A percentile compares a stretch with the other conserved stretches of the same genome.
Conservation (phyloP, 2,113 vertebrate species). For the Condylura cristata region DNA sequence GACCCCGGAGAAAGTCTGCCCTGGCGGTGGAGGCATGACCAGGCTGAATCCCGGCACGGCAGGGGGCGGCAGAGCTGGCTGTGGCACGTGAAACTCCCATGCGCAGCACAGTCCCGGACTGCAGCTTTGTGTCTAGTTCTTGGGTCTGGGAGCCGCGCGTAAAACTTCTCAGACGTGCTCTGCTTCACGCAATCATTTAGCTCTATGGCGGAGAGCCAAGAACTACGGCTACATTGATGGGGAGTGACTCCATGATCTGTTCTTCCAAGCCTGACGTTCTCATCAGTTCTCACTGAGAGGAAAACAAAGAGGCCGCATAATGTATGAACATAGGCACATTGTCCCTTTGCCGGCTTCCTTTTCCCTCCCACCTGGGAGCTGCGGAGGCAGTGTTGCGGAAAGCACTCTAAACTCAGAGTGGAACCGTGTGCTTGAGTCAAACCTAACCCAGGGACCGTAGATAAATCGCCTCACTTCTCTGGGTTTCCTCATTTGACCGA, state of each 20-base stretch:
- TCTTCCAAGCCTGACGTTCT: neutral
- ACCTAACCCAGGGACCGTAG: neutral
- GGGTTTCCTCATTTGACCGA: neutral
- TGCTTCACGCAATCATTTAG: neutral
- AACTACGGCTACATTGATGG: neutral
- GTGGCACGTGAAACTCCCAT: accelerated
- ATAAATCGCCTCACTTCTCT: neutral
- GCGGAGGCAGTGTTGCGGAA: neutral
- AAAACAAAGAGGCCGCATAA: neutral
- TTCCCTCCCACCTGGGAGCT: neutral
- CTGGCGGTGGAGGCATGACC: too few species aligned
- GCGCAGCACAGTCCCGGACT: neutral
- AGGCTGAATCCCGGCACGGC: neutral
- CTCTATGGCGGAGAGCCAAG: neutral
- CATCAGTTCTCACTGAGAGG: neutral
- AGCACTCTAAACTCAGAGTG: neutral
- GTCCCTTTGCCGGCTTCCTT: neutral
- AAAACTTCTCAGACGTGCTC: neutral
- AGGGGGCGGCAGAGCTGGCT: neutral
- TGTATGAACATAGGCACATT: neutral
- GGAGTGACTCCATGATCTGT: neutral
- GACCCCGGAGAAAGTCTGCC: neutral
- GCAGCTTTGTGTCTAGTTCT: neutral
- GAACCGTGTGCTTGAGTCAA: neutral
- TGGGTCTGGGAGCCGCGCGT: neutral